Evolutionary conservation across 2,797 vertebrate genomes (phyloP).

Genomic region (Sternarchorhynchus goeldii): DNA sequence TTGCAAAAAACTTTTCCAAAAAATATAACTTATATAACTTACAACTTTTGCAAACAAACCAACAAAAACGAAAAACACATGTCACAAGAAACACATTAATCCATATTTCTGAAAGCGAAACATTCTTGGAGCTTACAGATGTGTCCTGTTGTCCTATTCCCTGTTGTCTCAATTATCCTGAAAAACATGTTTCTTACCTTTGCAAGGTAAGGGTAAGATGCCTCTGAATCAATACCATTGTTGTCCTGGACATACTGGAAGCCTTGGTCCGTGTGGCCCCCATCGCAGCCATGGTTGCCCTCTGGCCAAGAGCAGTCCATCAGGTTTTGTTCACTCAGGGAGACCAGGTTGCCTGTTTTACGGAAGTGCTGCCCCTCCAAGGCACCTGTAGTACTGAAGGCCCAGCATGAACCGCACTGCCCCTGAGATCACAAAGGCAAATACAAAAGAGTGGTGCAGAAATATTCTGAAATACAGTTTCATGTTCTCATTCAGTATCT

Average conservation of each 20-base stretch:
- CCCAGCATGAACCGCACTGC: conserved; percentile 85
- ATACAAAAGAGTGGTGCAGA: not conserved
- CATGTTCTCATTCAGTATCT: not conserved
- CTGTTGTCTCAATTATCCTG: no score
- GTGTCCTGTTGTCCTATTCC: no score
- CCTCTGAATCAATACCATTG: conserved; percentile 79
- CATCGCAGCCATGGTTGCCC: conserved; percentile 79
- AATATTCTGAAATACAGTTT: not conserved
- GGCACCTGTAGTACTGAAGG: conserved; percentile 80
- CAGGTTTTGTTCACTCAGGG: conserved; percentile 83
- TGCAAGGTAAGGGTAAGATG: conserved; percentile 78
- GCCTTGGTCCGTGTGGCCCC: conserved; percentile 78
- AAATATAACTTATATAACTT: no score
- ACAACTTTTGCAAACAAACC: no score
- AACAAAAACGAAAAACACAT: no score
- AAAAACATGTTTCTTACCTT: conserved; percentile 61
- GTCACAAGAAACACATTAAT: no score
- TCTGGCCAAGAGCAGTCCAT: conserved; percentile 79
- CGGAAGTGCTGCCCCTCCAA: conserved; percentile 82
- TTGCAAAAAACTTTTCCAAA: no score
- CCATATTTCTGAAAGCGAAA: no score
- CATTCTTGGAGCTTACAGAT: no score
- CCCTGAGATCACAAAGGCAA: conserved; percentile 62
- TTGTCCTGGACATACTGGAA: conserved; percentile 81
- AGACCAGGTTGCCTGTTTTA: conserved; percentile 76